These are phyloP conservation scores for Rhinophrynus dorsalis DNA, from an alignment of 2,797 vertebrate species.

Conservation along the genomic window DNA sequence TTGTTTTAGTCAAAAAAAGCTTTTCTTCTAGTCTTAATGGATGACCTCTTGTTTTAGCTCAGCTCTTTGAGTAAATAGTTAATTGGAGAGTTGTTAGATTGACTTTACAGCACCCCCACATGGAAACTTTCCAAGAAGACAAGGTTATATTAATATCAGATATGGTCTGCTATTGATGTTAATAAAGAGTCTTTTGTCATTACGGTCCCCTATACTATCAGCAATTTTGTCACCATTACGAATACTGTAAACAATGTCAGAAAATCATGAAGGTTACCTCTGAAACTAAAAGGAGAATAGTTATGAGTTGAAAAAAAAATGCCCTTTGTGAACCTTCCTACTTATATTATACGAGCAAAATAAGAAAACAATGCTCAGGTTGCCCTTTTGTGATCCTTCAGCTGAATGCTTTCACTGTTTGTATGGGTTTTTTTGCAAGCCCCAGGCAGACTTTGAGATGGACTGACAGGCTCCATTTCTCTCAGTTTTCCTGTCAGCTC, in stretches of 20 bases:
- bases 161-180: constrained; percentile 25
- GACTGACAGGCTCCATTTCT: constrained; percentile 52
- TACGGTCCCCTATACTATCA: constrained; percentile 29
- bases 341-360: constrained; percentile 33
- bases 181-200: constrained; percentile 38
- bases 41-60: no score
- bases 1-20: no score
- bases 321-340: constrained; percentile 47
- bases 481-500: constrained; percentile 56
- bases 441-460: constrained; percentile 45
- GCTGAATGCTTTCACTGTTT: constrained; percentile 53
- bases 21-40: no score
- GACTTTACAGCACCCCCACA: constrained; percentile 37
- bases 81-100: no score
- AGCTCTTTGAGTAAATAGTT: no score
- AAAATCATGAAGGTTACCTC: constrained; percentile 46
- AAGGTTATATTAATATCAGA: constrained; percentile 44
- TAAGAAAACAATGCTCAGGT: constrained; percentile 52
- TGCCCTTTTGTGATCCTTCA: constrained; percentile 40
- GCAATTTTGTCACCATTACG: constrained; percentile 45
- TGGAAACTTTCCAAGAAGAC: constrained; percentile 47
- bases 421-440: constrained; percentile 55
- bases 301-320: constrained; percentile 26
- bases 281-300: constrained; percentile 51
- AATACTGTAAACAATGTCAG: constrained; percentile 36